Base-by-base conservation (phyloP, 2,888 invertebrate genomes). In the Cheilosia variabilis region DNA sequence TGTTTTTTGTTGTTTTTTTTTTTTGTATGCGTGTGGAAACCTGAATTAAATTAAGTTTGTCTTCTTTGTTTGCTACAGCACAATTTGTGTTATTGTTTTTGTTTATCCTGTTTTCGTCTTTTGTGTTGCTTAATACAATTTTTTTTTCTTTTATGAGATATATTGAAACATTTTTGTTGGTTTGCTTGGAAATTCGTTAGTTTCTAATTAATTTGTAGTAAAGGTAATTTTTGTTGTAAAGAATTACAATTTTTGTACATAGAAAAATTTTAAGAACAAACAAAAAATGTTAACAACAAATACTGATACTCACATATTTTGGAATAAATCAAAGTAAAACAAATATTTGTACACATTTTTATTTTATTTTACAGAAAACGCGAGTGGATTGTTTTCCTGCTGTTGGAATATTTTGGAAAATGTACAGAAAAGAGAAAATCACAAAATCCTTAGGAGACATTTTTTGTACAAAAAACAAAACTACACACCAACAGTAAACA, bases 21-120 rank as follows among this genome's bases (percentile, higher is more conserved):
- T 27, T 78, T 31, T 66, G 66, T 62, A 69, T 71, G 86, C 60
- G 57, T 72, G 86, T 86, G 86, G 81, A 81, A 86, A 86, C 72
- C 77, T 87, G 82, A 82, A 78, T 78, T 71, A 52, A 87, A 82
- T 87, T 87, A 78, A 82, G 77, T 87, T 82, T 87, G 73, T 87
- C 82, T 73, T 87, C 82, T 63, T 68, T 72, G 62, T 37, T 57
- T 65, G 53, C 58, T 73, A 72, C 66, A 66, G 77, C 78, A 77
- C 77, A 60, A 63, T 77, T 50, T 73, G 45, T 65, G 50, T 60
- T 77, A 73, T 87, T 77, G 73, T 82, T 75, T 75, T 82, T 78
- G 63, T 73, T 73, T 78, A 71, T 82, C 84, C 84, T 84, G 84
- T 76, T 84, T 84, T 71, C 65, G 87, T 87, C 62, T 47, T 19